Percentiles rank a stretch among this genome's conserved stretches.
Evolutionary conservation across 2,113 vertebrate genomes (phyloP).

Genomic region (Colius striatus): DNA sequence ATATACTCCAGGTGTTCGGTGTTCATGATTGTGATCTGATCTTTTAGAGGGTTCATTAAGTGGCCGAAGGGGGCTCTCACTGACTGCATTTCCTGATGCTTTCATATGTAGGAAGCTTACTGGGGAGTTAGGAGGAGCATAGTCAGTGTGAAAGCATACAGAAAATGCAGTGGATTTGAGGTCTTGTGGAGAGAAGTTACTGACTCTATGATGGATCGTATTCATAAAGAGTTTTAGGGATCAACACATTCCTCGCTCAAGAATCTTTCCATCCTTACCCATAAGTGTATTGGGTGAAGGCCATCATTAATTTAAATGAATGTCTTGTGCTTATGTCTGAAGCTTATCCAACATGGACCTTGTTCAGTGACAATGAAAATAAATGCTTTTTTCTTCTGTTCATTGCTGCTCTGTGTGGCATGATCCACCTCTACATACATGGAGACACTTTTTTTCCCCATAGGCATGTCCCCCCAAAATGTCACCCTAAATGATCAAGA

Average conservation of each 20-base stretch:
- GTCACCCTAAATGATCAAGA: conserved; percentile 54
- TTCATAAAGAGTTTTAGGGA: conserved; percentile 57
- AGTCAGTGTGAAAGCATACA: not conserved
- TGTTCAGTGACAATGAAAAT: not conserved
- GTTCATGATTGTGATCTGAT: not conserved
- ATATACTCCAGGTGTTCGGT: not conserved
- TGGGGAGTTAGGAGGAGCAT: not conserved
- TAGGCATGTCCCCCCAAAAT: conserved; percentile 39
- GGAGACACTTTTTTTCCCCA: conserved; percentile 12
- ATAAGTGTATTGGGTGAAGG: conserved; percentile 6
- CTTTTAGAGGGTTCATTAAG: not conserved
- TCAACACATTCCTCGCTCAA: not conserved
- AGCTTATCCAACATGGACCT: conserved; percentile 31
- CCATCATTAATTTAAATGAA: conserved; percentile 63
- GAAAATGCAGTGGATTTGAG: conserved; percentile 21
- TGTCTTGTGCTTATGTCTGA: conserved; percentile 12
- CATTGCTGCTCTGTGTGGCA: not conserved
- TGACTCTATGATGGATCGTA: conserved; percentile 35
- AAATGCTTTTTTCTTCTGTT: conserved; percentile 26
- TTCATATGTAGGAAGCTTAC: not conserved
- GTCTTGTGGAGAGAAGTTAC: conserved; percentile 43
- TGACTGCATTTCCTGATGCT: not conserved
- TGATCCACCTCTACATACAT: conserved; percentile 6
- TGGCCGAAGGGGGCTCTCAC: not conserved
- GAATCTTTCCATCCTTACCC: conserved; percentile 13